Evolutionary conservation across 2,888 invertebrate genomes (phyloP), one percentile per base, ranked within the genome.

Genomic region (Exocentrus adspersus): DNA sequence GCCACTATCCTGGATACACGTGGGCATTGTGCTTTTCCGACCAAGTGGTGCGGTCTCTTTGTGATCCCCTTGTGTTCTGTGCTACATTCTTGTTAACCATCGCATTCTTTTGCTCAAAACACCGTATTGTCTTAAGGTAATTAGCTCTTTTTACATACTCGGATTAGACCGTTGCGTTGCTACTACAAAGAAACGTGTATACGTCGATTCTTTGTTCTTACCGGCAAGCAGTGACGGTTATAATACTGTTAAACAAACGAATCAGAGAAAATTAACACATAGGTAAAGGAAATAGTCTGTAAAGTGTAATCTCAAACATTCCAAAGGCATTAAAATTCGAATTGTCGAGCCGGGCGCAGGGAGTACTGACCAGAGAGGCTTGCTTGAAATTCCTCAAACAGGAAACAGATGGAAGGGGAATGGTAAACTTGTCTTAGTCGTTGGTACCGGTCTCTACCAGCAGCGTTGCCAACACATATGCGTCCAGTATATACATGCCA

Each of bases 61-160:
- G 37, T 41, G 37, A 1, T 51, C 9, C 16, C 28, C 19, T 12
- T 46, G 57, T 57, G 57, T 45, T 43, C 37, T 57, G 46, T 54
- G 57, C 7, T 17, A 28, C n/a, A 32, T 20, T 19, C 17, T n/a
- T 46, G n/a, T n/a, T n/a, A n/a, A 30, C 32, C 32, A 24, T 24
- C n/a, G 7, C 24, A 51, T 51, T 32, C 37, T 42, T 28, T 30
- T 7, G 9, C 17, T 24, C 12, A n/a, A 20, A 57, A 24, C 24
- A 54, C 54, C 54, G 54, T 54, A 43, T 42, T 57, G 30, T 42
- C 20, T 46, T 21, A 57, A 57, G 57, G 57, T 57, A 57, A 57
- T 57, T 57, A 57, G 19, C 46, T 46, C 14, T 46, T 21, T 53
- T 54, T 54, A 43, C n/a, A n/a, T n/a, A n/a, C 28, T 43, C 43